These are phyloP conservation scores for Cosmopolites sordidus DNA, from an alignment of 2,888 invertebrate species.

Conservation along the genomic window DNA sequence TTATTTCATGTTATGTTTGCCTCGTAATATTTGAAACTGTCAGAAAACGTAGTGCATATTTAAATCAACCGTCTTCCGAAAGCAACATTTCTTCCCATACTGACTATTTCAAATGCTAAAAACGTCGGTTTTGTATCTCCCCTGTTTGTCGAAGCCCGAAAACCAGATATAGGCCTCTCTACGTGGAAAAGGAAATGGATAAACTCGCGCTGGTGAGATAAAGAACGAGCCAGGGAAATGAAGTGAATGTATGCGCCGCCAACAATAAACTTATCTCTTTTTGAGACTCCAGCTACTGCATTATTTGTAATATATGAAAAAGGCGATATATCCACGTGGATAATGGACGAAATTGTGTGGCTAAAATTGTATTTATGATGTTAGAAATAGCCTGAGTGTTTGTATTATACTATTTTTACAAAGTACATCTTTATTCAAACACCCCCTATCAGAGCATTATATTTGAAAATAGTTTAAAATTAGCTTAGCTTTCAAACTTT, in stretches of 20 bases:
- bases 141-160: no score
- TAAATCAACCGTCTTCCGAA: no score
- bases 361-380: constrained; percentile 21
- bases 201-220: constrained; percentile 27
- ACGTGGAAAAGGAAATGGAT: constrained; percentile 27
- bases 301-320: constrained; percentile 26
- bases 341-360: constrained; percentile 21
- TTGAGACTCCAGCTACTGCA: constrained; percentile 31
- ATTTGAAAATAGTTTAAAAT: no score
- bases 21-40: no score
- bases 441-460: no score
- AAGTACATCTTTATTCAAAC: no score
- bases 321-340: constrained; percentile 22
- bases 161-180: not conserved
- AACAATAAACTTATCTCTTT: constrained; percentile 48
- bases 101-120: no score
- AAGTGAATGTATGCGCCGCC: constrained; percentile 36
- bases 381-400: not conserved
- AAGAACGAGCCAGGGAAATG: constrained; percentile 28
- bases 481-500: no score
- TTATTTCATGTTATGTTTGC: no score
- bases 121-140: no score
- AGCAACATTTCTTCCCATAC: no score
- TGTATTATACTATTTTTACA: not conserved
- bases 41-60: no score